These are phyloP conservation scores for Emesis furor DNA, from an alignment of 2,888 invertebrate genomes.

Conservation along the genomic window DNA sequence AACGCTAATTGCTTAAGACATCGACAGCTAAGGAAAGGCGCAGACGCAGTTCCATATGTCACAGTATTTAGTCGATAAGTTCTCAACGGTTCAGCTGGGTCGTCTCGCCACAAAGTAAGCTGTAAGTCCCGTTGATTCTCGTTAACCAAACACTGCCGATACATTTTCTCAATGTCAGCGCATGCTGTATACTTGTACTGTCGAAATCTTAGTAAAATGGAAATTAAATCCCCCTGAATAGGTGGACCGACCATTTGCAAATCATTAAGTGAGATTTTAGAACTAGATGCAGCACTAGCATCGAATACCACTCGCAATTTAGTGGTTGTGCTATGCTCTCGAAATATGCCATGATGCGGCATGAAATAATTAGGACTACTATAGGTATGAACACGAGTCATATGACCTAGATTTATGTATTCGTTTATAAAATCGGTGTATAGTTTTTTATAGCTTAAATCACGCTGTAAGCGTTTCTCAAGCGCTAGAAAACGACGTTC, in stretches of 20 bases:
- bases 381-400: neutral
- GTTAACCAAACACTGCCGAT: constrained; percentile 55
- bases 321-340: neutral
- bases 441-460: neutral
- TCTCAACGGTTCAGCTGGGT: neutral
- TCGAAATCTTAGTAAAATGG: constrained; percentile 70
- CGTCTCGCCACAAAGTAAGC: constrained; percentile 46
- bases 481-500: constrained; percentile 9
- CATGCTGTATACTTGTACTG: constrained; percentile 63
- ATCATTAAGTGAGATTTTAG: constrained; percentile 65
- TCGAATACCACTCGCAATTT: neutral
- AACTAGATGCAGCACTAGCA: constrained; percentile 47
- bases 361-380: neutral
- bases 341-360: neutral
- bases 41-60: too few species aligned
- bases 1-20: too few species aligned
- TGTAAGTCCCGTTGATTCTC: constrained; percentile 50
- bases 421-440: neutral
- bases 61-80: too few species aligned
- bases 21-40: too few species aligned
- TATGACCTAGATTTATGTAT: neutral
- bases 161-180: constrained; percentile 74
- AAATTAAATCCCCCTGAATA: constrained; percentile 69
- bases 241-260: constrained; percentile 63
- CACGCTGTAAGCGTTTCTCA: constrained; percentile 2